Conservation (phyloP, 2,113 vertebrate genomes). For the Actenoides hombroni region DNA sequence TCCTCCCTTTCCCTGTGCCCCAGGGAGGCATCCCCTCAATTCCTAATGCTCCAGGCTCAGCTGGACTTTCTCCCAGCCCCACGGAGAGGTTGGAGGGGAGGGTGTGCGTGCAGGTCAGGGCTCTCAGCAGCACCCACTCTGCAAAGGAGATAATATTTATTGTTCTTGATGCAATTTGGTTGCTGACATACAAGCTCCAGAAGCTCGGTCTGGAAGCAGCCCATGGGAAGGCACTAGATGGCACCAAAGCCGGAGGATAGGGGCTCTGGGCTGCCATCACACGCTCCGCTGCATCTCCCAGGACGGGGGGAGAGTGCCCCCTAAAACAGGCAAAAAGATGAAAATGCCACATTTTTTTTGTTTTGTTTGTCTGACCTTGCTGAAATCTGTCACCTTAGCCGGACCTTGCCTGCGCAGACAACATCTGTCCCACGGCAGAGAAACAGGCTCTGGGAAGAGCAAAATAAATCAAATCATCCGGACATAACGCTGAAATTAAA, state of each 20-base stretch:
- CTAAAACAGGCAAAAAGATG: not conserved
- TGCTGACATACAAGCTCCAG: rapidly evolving
- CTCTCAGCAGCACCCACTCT: not conserved
- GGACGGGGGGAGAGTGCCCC: not conserved
- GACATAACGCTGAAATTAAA: not conserved
- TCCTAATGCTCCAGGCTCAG: not conserved
- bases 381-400: rapidly evolving
- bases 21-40: not conserved
- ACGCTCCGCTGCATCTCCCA: not conserved
- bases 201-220: not conserved
- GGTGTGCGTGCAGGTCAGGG: rapidly evolving
- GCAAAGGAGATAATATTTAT: not conserved
- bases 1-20: rapidly evolving
- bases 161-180: not conserved
- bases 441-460: rapidly evolving
- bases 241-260: constrained; percentile 27
- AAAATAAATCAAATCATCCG: rapidly evolving
- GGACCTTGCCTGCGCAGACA: not conserved
- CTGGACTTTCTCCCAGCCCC: not conserved
- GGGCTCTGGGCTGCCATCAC: rapidly evolving
- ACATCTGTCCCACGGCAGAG: not conserved
- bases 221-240: constrained; percentile 29
- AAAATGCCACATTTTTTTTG: too few relatives aligned
- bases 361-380: not conserved
- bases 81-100: rapidly evolving